Percentiles rank a stretch among this genome's conserved stretches.
These are phyloP conservation scores for Strix aluco DNA, from an alignment of 2,113 vertebrate genomes.

Conservation along the genomic window DNA sequence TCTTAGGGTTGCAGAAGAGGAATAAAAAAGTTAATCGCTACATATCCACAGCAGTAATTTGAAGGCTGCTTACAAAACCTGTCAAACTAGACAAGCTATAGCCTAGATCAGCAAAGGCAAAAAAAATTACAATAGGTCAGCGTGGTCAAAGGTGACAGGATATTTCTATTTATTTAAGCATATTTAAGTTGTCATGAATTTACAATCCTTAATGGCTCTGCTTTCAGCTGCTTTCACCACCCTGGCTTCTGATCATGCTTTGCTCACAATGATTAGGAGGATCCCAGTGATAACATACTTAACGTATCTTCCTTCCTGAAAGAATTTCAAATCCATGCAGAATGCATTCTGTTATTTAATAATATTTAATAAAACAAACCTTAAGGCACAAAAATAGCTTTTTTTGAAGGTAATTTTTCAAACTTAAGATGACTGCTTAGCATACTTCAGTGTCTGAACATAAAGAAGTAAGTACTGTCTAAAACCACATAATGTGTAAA, in stretches of 20 bases:
- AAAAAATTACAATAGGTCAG: neutral
- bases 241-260: neutral
- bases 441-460: conserved; percentile 18
- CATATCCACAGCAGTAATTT: conserved; percentile 32
- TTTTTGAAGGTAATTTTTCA: conserved; percentile 5
- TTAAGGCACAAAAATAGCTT: neutral
- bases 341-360: neutral
- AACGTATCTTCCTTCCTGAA: neutral
- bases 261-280: neutral
- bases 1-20: conserved; percentile 15
- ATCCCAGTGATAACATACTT: neutral
- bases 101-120: neutral
- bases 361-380: neutral
- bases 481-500: conserved; percentile 41
- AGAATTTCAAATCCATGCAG: neutral
- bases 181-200: conserved; percentile 3
- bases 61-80: conserved; percentile 42
- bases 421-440: conserved; percentile 2
- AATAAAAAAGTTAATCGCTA: conserved; percentile 52
- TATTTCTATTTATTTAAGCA: conserved; percentile 20
- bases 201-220: neutral
- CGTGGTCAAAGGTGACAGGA: neutral
- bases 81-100: conserved; percentile 11
- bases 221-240: neutral
- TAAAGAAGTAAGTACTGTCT: conserved; percentile 13